Conservation (phyloP, 2,888 invertebrate genomes). For the Tetragnatha montana region DNA sequence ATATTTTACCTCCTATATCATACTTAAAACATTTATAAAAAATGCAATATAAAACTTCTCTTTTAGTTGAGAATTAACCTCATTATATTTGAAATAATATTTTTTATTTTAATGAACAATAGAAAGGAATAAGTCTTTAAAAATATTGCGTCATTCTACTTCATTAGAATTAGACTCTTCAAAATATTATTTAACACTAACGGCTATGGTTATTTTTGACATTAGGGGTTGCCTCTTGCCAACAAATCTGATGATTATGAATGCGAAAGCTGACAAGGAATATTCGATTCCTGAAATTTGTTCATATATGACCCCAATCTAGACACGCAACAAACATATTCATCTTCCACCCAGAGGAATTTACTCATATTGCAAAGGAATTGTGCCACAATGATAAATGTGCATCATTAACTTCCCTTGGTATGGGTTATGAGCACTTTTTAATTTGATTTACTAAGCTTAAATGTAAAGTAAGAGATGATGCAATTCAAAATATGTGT, state of each 20-base stretch:
- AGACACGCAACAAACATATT: slow-evolving; percentile 17
- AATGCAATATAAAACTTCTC: too few species aligned
- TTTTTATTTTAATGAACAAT: too few species aligned
- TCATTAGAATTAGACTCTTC: not conserved
- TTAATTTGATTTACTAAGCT: not conserved
- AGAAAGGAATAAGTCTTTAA: too few species aligned
- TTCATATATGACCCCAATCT: not conserved
- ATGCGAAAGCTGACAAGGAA: not conserved
- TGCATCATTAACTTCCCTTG: not conserved
- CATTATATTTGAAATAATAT: too few species aligned
- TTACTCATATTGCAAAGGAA: slow-evolving; percentile 14
- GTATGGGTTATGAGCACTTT: not conserved
- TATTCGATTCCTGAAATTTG: slow-evolving; percentile 14
- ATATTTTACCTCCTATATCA: too few species aligned
- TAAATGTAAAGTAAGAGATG: too few species aligned
- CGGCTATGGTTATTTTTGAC: not conserved
- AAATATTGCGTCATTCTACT: not conserved
- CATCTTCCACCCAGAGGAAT: slow-evolving; percentile 19
- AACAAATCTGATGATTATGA: not conserved
- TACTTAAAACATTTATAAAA: too few species aligned
- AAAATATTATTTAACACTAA: not conserved
- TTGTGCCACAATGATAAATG: not conserved
- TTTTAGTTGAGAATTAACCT: too few species aligned
- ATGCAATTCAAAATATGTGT: too few species aligned
- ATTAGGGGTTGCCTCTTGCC: not conserved